phyloP scores from a whole-genome alignment of 2,113 vertebrate genomes.

The Microcebus ravelobensis region DNA sequence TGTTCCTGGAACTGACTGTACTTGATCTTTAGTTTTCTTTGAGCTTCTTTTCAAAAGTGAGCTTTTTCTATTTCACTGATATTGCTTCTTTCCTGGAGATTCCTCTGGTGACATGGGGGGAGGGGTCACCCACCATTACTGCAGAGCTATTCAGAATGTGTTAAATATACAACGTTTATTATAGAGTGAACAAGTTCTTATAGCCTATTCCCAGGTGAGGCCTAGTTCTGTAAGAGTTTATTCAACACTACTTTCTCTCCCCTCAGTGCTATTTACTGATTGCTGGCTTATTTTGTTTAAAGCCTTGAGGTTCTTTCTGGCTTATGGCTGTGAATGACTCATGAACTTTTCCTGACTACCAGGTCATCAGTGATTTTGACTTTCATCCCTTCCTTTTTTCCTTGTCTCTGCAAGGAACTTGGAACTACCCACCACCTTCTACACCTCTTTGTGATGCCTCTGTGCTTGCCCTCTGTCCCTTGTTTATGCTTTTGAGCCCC shows the following conservation, averaged over 20 bases:
- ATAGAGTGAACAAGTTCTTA: neutral
- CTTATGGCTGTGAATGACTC: slow-evolving; percentile 30
- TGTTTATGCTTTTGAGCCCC: neutral
- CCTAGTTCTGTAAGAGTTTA: slow-evolving; percentile 34
- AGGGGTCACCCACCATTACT: neutral
- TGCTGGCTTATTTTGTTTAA: slow-evolving; percentile 33
- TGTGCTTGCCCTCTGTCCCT: neutral
- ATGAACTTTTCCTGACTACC: neutral
- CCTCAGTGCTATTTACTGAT: neutral
- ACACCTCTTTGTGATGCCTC: neutral
- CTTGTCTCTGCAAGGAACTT: neutral
- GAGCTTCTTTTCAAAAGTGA: slow-evolving; percentile 34
- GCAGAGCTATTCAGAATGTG: neutral
- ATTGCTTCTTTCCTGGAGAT: neutral
- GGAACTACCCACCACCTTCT: neutral
- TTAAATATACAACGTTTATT: neutral
- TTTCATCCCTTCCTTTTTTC: neutral
- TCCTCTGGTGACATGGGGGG: neutral
- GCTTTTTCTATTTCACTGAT: neutral
- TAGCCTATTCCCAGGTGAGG: neutral
- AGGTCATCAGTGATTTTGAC: neutral
- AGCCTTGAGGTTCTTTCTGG: slow-evolving; percentile 38
- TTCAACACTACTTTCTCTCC: neutral
- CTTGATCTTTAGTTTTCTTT: slow-evolving; percentile 36
- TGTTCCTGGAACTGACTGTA: neutral